Percentiles rank a stretch among this genome's conserved stretches.
Conservation (phyloP, 2,888 invertebrate species). For the Malthinus seriepunctatus region DNA sequence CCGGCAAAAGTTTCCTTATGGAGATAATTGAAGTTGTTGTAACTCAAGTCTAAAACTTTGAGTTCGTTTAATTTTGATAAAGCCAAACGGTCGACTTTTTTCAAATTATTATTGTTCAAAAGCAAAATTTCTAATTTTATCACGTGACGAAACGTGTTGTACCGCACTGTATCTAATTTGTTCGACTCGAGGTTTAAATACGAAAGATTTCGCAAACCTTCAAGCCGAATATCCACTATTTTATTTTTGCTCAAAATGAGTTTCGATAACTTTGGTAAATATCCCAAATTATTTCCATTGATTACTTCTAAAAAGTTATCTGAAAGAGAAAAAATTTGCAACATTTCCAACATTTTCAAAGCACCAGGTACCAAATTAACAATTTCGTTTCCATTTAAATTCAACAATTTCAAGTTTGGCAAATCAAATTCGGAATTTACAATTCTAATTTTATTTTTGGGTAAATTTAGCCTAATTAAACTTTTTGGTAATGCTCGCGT, state of each 20-base stretch:
- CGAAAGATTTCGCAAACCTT: background rate
- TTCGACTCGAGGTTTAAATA: constrained; percentile 17
- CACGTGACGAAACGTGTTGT: constrained; percentile 1
- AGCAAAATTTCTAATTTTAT: constrained; percentile 11
- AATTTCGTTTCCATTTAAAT: constrained; percentile 13
- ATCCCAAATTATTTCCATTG: background rate
- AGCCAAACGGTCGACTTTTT: constrained; percentile 1
- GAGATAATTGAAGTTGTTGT: constrained; percentile 3
- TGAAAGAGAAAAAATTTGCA: constrained; percentile 8
- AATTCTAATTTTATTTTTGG: background rate
- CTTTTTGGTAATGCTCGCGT: background rate
- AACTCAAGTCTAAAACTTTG: constrained; percentile 10
- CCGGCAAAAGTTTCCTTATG: background rate
- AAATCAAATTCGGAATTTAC: background rate
- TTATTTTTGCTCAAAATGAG: constrained; percentile 6
- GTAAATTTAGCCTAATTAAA: background rate
- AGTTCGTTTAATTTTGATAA: background rate
- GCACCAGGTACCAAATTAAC: background rate
- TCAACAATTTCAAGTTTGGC: background rate
- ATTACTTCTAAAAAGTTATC: constrained; percentile 9
- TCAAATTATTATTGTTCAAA: constrained; percentile 7
- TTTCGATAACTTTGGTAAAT: constrained; percentile 5
- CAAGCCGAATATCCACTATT: background rate
- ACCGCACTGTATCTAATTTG: background rate
- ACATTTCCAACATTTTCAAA: background rate